Conservation (phyloP, 2,888 invertebrate species). For the Vesta saturnalis region DNA sequence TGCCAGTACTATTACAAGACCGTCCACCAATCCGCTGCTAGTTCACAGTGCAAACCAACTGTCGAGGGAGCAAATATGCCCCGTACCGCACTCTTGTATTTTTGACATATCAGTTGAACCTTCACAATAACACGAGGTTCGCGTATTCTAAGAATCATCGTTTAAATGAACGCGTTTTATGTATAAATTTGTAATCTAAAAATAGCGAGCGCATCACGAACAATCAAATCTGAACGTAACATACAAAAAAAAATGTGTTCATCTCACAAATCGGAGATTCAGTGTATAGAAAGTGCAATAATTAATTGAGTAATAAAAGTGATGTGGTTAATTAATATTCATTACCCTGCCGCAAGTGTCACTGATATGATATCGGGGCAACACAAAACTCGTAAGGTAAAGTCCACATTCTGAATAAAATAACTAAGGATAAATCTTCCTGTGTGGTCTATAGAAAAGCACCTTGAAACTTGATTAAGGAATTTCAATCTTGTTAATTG, state of each 20-base stretch:
- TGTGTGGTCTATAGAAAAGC: slow-evolving; percentile 49
- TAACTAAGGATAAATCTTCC: slow-evolving; percentile 33
- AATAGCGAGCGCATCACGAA: slow-evolving; percentile 18
- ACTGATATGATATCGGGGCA: slow-evolving; percentile 42
- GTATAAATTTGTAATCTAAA: slow-evolving; percentile 20
- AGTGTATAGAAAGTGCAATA: slow-evolving; percentile 33
- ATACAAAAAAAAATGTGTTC: slow-evolving; percentile 24
- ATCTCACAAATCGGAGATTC: slow-evolving; percentile 25
- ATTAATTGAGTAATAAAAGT: slow-evolving; percentile 38
- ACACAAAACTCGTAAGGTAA: slow-evolving; percentile 43
- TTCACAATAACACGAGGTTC: slow-evolving; percentile 53
- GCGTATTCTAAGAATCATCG: slow-evolving; percentile 51
- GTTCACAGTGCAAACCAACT: slow-evolving; percentile 61
- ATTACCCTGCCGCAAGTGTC: slow-evolving; percentile 39
- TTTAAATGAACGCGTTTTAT: slow-evolving; percentile 19
- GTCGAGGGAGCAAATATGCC: slow-evolving; percentile 53
- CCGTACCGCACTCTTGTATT: slow-evolving; percentile 48
- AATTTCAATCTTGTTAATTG: slow-evolving; percentile 57
- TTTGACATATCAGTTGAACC: slow-evolving; percentile 56
- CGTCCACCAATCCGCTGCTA: slow-evolving; percentile 61
- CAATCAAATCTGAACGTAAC: slow-evolving; percentile 16
- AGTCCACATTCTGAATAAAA: slow-evolving; percentile 36
- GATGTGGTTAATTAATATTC: slow-evolving; percentile 44
- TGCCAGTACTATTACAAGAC: slow-evolving; percentile 62
- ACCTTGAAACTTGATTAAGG: slow-evolving; percentile 46